Evolutionary conservation across 2,888 invertebrate genomes (phyloP), one percentile per base, ranked within the genome.

Genomic region (Glaucopsyche alexis): DNA sequence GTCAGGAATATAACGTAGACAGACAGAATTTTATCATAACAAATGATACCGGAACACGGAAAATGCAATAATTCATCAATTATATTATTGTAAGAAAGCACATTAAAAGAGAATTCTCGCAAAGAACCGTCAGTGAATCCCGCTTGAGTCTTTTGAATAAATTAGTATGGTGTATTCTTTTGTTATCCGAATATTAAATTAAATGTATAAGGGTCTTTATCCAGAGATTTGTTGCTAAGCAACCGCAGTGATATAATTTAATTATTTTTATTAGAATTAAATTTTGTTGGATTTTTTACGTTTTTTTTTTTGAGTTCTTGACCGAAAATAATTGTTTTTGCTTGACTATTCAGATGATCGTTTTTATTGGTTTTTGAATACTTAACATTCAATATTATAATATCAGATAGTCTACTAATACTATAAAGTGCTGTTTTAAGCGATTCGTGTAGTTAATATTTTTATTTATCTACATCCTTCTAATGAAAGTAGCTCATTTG

Each of bases 31-130:
- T 60, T 7, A 29, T 60, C 29, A 38, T 60, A 60, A 60, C 60
- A 60, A 60, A 60, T 60, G 13, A 60, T 60, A 60, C 13, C 60
- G 13, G 60, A 60, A 60, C 60, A 7, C 38, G 38, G 60, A 38
- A 19, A 60, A 29, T 60, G 38, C 60, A 42, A 66, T 66, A 66
- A 66, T 66, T 66, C 66, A 42, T 42, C 66, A 42, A 66, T 66
- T 66, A 60, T 60, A 13, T 60, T 13, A 60, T 60, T 60, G 60
- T 66, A 42, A 42, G 66, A 11, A 66, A 40, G 42, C 40, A 66
- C 40, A 66, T 73, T 74, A 69, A 74, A 75, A 73, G 73, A 72
- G 82, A 76, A 74, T 73, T 76, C 74, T 73, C 75, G 67, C 55
- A 47, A 45, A 42, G 38, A 72, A 71, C 71, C 45, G 52, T 73